phyloP scores from a whole-genome alignment of 1,140 invertebrate genomes.

The Pomacea maculata region DNA sequence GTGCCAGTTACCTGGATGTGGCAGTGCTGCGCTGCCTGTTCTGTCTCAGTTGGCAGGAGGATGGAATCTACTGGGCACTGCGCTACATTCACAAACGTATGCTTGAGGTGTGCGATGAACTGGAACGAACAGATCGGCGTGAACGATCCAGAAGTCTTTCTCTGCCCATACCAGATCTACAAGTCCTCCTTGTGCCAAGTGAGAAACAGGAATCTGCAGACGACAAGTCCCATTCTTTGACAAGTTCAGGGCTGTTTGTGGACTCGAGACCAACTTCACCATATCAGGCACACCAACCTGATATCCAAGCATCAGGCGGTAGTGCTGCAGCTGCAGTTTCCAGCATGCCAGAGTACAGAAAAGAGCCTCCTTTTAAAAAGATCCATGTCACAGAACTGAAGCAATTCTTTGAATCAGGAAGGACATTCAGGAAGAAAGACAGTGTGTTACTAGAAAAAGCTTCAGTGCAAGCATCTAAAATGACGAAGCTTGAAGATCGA shows the following conservation, averaged over 20 bases:
- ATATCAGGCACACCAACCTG: slow-evolving; percentile 17
- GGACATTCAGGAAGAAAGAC: slow-evolving; percentile 42
- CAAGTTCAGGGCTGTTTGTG: neutral
- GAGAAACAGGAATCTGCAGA: slow-evolving; percentile 28
- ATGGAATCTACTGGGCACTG: slow-evolving; percentile 97
- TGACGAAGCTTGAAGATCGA: slow-evolving; percentile 13
- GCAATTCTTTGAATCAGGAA: slow-evolving; percentile 51
- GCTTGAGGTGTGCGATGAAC: slow-evolving; percentile 70
- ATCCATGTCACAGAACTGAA: slow-evolving; percentile 53
- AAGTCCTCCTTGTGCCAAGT: slow-evolving; percentile 68
- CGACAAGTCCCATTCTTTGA: neutral
- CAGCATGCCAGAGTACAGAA: slow-evolving; percentile 25
- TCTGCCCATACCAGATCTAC: slow-evolving; percentile 91
- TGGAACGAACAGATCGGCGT: slow-evolving; percentile 76
- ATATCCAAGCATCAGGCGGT: neutral
- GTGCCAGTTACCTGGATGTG: slow-evolving; percentile 92
- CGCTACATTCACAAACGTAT: slow-evolving; percentile 74
- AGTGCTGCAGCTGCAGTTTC: neutral
- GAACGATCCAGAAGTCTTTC: slow-evolving; percentile 88
- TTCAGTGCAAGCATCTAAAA: slow-evolving; percentile 33
- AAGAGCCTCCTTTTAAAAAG: slow-evolving; percentile 57
- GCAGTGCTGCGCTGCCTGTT: slow-evolving; percentile 96
- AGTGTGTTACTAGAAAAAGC: slow-evolving; percentile 22
- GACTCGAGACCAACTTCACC: slow-evolving; percentile 12
- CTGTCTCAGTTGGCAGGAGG: slow-evolving; percentile 96